Percentiles rank a stretch among this genome's conserved stretches.
These are phyloP conservation scores for Dysdera silvatica DNA, from an alignment of 1,140 invertebrate genomes.

Conservation along the genomic window DNA sequence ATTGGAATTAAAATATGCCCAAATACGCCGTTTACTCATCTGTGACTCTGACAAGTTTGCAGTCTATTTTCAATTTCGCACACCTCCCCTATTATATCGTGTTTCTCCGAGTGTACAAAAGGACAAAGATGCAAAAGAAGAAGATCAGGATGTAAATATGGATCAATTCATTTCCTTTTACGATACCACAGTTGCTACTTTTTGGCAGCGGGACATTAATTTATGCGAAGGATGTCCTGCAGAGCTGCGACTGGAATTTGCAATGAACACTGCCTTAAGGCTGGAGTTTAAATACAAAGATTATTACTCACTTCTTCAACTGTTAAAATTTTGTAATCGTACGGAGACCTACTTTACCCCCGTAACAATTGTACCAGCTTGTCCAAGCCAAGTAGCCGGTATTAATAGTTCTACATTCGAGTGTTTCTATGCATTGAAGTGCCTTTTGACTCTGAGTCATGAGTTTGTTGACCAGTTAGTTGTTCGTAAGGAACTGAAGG, in stretches of 20 bases:
- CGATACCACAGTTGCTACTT: not conserved
- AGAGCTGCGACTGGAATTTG: conserved; percentile 7
- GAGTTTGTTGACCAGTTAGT: conserved; percentile 12
- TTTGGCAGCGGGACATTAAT: conserved; percentile 4
- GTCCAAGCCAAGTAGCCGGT: not conserved
- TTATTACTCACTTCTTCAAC: conserved; percentile 2
- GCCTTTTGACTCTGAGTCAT: conserved; percentile 10
- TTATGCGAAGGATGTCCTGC: not conserved
- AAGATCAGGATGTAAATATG: too few species aligned
- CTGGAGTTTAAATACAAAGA: conserved; percentile 8
- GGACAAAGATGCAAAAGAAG: not conserved
- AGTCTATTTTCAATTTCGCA: conserved; percentile 1
- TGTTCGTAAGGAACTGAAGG: not conserved
- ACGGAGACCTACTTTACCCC: conserved; percentile 16
- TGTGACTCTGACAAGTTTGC: not conserved
- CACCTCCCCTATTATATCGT: conserved; percentile 9
- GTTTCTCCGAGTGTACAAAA: not conserved
- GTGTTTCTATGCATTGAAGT: conserved; percentile 18
- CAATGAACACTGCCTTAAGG: conserved; percentile 14
- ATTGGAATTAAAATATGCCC: conserved; percentile 9
- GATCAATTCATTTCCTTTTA: conserved; percentile 3
- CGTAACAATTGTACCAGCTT: not conserved
- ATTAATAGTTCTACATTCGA: conserved; percentile 1
- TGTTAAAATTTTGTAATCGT: not conserved
- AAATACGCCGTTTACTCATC: not conserved